Percentiles rank a stretch among this genome's conserved stretches.
These are phyloP conservation scores for Sinocyclocheilus grahami DNA, from an alignment of 2,113 vertebrate genomes.

Conservation along the genomic window DNA sequence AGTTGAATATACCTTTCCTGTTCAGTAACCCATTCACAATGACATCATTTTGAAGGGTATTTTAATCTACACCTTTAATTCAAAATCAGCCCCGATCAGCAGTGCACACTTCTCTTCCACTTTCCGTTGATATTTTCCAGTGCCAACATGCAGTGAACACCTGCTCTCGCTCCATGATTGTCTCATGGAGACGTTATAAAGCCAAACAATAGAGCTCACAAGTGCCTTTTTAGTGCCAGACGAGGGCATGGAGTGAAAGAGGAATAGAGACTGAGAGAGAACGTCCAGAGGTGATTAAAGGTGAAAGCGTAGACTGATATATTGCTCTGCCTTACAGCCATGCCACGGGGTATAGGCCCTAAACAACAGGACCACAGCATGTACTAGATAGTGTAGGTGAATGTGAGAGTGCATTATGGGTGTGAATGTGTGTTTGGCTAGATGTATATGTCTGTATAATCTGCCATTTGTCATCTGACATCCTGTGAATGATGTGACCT, in stretches of 20 bases:
- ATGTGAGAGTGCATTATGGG: too few relatives aligned
- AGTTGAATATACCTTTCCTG: neutral
- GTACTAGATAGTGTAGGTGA: too few relatives aligned
- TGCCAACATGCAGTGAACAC: slow-evolving; percentile 13
- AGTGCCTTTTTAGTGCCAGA: slow-evolving; percentile 6
- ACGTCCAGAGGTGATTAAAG: slow-evolving; percentile 20
- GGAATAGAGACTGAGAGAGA: neutral
- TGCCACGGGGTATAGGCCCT: neutral
- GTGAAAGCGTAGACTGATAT: slow-evolving; percentile 11
- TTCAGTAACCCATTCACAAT: neutral
- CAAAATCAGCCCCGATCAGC: neutral
- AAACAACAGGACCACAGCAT: neutral
- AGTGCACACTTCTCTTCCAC: neutral
- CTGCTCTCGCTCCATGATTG: slow-evolving; percentile 10
- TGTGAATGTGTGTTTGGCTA: neutral
- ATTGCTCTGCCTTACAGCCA: neutral
- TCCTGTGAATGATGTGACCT: too few relatives aligned
- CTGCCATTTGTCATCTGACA: too few relatives aligned
- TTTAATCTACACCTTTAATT: neutral
- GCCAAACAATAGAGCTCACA: slow-evolving; percentile 16
- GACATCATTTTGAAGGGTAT: neutral
- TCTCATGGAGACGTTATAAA: slow-evolving; percentile 26
- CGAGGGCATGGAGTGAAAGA: neutral
- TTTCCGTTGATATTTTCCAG: slow-evolving; percentile 14
- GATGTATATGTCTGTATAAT: neutral